These are phyloP conservation scores for Brachyhypopomus gauderio DNA, from an alignment of 2,113 vertebrate species.

Conservation along the genomic window DNA sequence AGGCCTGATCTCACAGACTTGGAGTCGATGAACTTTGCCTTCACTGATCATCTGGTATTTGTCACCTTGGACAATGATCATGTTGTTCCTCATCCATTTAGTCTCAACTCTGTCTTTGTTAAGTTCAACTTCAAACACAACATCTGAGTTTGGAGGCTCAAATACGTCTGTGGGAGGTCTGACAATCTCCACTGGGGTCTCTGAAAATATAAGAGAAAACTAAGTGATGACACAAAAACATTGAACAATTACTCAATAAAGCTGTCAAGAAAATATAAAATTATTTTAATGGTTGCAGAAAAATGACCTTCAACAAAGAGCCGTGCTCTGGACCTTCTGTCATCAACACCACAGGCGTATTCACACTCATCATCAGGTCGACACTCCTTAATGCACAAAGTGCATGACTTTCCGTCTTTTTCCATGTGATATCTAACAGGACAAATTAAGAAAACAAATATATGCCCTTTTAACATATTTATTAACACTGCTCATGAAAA, in stretches of 20 bases:
- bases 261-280: neutral
- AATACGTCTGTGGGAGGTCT: conserved; percentile 89
- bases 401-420: conserved; percentile 87
- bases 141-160: conserved; percentile 88
- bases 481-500: too few relatives aligned
- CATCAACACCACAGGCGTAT: conserved; percentile 95
- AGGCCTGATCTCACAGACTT: conserved; percentile 92
- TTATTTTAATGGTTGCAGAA: neutral
- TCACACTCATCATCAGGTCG: conserved; percentile 95
- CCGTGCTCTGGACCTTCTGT: conserved; percentile 89
- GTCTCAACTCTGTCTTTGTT: conserved; percentile 98
- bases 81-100: conserved; percentile 97
- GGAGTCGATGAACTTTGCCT: conserved; percentile 90
- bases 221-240: neutral
- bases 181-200: conserved; percentile 95
- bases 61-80: conserved; percentile 94
- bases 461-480: neutral
- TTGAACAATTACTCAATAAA: neutral
- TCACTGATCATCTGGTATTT: conserved; percentile 99
- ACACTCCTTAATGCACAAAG: conserved; percentile 88
- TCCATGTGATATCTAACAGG: conserved; percentile 87
- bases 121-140: conserved; percentile 90
- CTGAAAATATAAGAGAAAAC: conserved; percentile 68
- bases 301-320: conserved; percentile 93
- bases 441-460: neutral